Evolutionary conservation across 1,140 invertebrate genomes (phyloP).

Genomic region (Homalodisca vitripennis): DNA sequence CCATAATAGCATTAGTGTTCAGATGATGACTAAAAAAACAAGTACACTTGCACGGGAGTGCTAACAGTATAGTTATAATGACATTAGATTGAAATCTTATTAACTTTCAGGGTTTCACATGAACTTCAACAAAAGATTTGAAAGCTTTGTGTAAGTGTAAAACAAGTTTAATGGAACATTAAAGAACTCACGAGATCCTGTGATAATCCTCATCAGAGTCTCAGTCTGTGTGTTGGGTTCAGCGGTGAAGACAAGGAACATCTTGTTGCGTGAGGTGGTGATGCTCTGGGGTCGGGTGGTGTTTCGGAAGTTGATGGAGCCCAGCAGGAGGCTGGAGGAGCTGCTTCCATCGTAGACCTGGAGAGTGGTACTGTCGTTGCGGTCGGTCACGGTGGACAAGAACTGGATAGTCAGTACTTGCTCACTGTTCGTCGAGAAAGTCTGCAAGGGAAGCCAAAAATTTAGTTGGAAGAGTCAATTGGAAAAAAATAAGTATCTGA

Average conservation of each 20-base stretch:
- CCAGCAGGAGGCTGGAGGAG: slow-evolving; percentile 64
- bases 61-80: too few relatives aligned
- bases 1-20: too few relatives aligned
- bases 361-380: slow-evolving; percentile 69
- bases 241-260: slow-evolving; percentile 73
- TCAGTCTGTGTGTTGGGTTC: slow-evolving; percentile 65
- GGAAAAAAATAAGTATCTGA: too few relatives aligned
- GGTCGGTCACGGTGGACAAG: slow-evolving; percentile 69
- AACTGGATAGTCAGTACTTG: slow-evolving; percentile 83
- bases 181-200: slow-evolving; percentile 60
- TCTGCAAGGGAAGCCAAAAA: too few relatives aligned
- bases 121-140: too few relatives aligned
- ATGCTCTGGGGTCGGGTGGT: slow-evolving; percentile 81
- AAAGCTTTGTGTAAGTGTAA: too few relatives aligned
- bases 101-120: too few relatives aligned
- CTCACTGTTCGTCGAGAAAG: slow-evolving; percentile 71
- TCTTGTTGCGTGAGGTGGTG: slow-evolving; percentile 70
- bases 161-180: too few relatives aligned
- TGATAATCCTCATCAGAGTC: slow-evolving; percentile 72
- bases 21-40: too few relatives aligned
- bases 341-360: slow-evolving; percentile 77
- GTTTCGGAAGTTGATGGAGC: slow-evolving; percentile 68
- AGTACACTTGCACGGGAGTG: too few relatives aligned
- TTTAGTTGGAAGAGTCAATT: too few relatives aligned
- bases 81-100: too few relatives aligned